Percentiles rank a stretch among this genome's conserved stretches.
phyloP scores from a whole-genome alignment of 2,113 vertebrate species.

The Tupaia tana region DNA sequence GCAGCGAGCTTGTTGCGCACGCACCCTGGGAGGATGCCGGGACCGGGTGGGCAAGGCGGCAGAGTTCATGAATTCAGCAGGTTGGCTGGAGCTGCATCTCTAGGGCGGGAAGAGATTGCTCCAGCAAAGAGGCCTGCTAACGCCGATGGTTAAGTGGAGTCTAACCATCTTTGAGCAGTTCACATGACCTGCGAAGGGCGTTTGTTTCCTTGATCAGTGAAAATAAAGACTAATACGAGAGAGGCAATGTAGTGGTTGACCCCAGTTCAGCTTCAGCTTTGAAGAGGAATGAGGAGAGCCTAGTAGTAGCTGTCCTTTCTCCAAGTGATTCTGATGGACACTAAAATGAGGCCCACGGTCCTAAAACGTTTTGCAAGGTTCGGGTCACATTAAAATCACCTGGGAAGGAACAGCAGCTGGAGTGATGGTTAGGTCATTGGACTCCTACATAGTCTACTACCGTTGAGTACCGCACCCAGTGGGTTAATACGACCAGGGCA shows the following conservation, averaged over 20 bases:
- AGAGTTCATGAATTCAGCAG: rapidly evolving
- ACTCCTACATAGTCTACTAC: no score
- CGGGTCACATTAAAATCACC: conserved; percentile 21
- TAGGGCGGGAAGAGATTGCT: rapidly evolving
- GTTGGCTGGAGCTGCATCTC: rapidly evolving
- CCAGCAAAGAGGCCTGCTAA: rapidly evolving
- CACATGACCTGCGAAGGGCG: neutral
- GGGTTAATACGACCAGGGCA: no score
- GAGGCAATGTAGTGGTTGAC: neutral
- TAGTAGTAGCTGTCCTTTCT: neutral
- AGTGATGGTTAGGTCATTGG: no score
- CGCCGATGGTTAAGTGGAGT: rapidly evolving
- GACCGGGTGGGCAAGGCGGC: neutral
- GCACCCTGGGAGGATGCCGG: neutral
- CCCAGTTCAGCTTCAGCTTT: neutral
- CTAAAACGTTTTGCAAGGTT: neutral
- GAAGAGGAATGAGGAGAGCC: neutral
- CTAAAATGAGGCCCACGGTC: neutral
- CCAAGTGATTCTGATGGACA: neutral
- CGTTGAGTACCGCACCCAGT: no score
- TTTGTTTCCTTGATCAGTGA: neutral
- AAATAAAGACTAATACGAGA: neutral
- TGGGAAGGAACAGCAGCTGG: neutral
- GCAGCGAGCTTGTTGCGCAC: neutral
- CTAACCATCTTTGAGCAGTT: rapidly evolving